Percentiles rank a stretch among this genome's conserved stretches.
These are phyloP conservation scores for Lymantria monacha DNA, from an alignment of 2,888 invertebrate genomes.

Conservation along the genomic window DNA sequence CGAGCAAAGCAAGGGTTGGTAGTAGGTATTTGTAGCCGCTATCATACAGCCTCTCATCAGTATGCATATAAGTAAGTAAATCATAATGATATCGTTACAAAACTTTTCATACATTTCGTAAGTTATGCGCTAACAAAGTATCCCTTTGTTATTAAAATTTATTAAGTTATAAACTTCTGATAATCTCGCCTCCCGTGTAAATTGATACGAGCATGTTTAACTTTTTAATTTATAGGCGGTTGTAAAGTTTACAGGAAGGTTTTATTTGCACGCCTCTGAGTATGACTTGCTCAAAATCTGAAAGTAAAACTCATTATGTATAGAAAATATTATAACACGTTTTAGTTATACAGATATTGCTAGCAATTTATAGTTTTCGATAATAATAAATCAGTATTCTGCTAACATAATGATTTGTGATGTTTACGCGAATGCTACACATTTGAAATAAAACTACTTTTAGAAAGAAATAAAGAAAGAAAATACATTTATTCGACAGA, in stretches of 20 bases:
- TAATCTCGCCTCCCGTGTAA: conserved; percentile 45
- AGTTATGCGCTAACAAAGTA: conserved; percentile 30
- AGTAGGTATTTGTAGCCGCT: no score
- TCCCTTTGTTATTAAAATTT: conserved; percentile 38
- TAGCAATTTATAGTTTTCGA: no score
- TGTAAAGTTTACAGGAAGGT: conserved; percentile 29
- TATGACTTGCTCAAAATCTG: background rate
- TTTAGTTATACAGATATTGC: no score
- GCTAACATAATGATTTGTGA: no score
- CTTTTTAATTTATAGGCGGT: conserved; percentile 38
- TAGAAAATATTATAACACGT: background rate
- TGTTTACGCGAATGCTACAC: no score
- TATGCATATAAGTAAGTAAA: no score
- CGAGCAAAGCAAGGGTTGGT: no score
- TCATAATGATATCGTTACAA: background rate
- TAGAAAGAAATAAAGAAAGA: no score
- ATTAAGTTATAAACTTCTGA: conserved; percentile 42
- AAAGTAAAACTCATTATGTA: background rate
- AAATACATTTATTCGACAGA: no score
- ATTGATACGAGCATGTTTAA: conserved; percentile 42
- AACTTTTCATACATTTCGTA: conserved; percentile 12
- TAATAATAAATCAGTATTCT: no score
- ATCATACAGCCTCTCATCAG: no score
- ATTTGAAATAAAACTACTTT: no score
- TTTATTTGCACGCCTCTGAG: conserved; percentile 13